Evolutionary conservation across 2,113 vertebrate genomes (phyloP).

Genomic region (Channa maculata): DNA sequence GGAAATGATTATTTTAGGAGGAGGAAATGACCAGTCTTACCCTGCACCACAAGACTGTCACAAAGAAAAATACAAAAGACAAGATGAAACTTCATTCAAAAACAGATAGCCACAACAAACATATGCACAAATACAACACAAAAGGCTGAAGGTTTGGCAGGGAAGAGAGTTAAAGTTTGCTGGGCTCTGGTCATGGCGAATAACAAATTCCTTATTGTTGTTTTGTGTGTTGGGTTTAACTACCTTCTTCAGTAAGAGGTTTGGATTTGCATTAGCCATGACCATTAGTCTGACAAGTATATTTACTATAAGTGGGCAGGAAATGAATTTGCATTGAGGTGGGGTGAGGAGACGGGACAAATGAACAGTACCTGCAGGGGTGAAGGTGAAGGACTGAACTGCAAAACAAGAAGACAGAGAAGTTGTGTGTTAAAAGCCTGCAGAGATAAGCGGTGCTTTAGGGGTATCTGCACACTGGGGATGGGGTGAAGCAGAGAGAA

Average conservation of each 20-base stretch:
- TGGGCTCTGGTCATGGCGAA: constrained; percentile 50
- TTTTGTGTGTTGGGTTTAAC: background rate
- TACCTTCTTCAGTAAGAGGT: background rate
- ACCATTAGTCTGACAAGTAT: constrained; percentile 40
- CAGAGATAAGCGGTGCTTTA: constrained; percentile 70
- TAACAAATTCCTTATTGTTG: constrained; percentile 11
- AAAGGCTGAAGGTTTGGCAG: constrained; percentile 25
- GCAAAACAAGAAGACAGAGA: constrained; percentile 94
- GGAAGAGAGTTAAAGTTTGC: constrained; percentile 29
- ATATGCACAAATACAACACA: constrained; percentile 49
- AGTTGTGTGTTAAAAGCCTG: constrained; percentile 85
- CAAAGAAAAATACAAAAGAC: constrained; percentile 26
- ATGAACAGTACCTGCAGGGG: constrained; percentile 92
- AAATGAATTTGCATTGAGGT: constrained; percentile 42
- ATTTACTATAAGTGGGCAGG: constrained; percentile 39
- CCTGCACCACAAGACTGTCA: constrained; percentile 37
- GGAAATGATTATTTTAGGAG: constrained; percentile 15
- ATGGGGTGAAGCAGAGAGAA: constrained; percentile 16
- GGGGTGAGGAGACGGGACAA: constrained; percentile 84
- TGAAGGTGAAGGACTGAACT: constrained; percentile 94
- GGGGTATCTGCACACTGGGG: constrained; percentile 55
- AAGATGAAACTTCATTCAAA: constrained; percentile 44
- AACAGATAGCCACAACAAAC: constrained; percentile 31
- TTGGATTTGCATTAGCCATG: constrained; percentile 57
- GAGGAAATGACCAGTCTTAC: constrained; percentile 26